Conservation (phyloP, 1,140 invertebrate species). For the Camponotus floridanus region DNA sequence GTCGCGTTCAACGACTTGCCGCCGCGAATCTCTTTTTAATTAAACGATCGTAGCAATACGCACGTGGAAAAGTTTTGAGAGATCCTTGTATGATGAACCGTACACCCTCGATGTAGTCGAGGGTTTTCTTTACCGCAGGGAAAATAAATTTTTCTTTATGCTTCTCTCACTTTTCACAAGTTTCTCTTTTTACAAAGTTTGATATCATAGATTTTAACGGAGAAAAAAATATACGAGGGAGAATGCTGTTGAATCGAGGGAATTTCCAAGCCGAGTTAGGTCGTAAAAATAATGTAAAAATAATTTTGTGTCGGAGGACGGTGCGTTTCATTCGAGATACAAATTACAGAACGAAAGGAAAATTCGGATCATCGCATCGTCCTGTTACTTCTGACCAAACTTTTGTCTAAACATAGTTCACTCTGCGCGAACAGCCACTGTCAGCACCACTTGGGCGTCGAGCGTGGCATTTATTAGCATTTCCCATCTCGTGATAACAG, state of each 20-base stretch:
- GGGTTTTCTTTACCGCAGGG: slow-evolving; percentile 16
- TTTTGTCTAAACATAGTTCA: slow-evolving; percentile 57
- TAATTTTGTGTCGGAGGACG: not conserved
- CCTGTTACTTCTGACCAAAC: slow-evolving; percentile 23
- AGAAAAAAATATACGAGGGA: not conserved
- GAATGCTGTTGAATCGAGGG: no score
- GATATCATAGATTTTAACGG: slow-evolving; percentile 16
- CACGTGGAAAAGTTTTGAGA: slow-evolving; percentile 48
- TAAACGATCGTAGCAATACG: slow-evolving; percentile 62
- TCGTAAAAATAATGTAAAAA: not conserved
- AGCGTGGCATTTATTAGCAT: slow-evolving; percentile 58
- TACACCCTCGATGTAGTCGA: not conserved
- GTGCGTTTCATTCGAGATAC: slow-evolving; percentile 5
- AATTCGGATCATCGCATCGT: not conserved
- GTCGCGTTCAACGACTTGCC: slow-evolving; percentile 59
- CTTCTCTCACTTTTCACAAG: not conserved
- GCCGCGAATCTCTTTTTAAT: slow-evolving; percentile 75
- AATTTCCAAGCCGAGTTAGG: slow-evolving; percentile 19
- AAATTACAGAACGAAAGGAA: slow-evolving; percentile 41
- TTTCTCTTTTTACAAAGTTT: slow-evolving; percentile 3
- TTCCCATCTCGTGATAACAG: slow-evolving; percentile 43
- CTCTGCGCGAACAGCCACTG: slow-evolving; percentile 26
- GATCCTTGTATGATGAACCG: slow-evolving; percentile 38
- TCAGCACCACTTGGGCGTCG: slow-evolving; percentile 13
- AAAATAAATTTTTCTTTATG: slow-evolving; percentile 4